Conservation (phyloP, 37 sponge, comb jelly and placozoan species). For the Mnemiopsis leidyi region DNA sequence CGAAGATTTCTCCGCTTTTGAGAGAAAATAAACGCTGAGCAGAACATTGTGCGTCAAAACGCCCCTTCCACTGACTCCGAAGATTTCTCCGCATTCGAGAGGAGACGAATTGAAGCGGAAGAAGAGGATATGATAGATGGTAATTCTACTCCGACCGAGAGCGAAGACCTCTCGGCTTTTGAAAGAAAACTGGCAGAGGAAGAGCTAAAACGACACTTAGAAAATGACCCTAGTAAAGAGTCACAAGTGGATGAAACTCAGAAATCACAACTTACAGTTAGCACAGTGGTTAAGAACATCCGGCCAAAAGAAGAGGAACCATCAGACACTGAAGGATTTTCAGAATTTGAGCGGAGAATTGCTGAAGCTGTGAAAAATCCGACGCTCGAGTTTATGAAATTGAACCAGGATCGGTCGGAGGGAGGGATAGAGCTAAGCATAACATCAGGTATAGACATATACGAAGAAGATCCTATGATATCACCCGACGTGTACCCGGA, state of each 20-base stretch:
- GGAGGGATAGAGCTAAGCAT: neutral
- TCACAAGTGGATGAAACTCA: too few relatives aligned
- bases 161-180: neutral
- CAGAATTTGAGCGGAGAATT: neutral
- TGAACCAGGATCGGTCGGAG: neutral
- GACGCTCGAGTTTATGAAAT: neutral
- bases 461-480: too few relatives aligned
- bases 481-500: neutral
- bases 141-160: neutral
- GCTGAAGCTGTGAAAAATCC: neutral
- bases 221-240: too few relatives aligned
- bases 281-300: neutral
- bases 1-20: conserved; percentile 34
- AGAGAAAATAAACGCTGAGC: neutral
- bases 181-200: neutral
- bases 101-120: neutral
- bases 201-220: too few relatives aligned
- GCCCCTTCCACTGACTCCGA: neutral
- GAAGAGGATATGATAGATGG: neutral
- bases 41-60: neutral
- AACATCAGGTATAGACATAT: neutral
- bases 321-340: neutral
- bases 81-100: conserved; percentile 15
- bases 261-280: too few relatives aligned
- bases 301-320: neutral